Conservation (phyloP, 2,797 vertebrate genomes). For the Myiotriccus ornatus region DNA sequence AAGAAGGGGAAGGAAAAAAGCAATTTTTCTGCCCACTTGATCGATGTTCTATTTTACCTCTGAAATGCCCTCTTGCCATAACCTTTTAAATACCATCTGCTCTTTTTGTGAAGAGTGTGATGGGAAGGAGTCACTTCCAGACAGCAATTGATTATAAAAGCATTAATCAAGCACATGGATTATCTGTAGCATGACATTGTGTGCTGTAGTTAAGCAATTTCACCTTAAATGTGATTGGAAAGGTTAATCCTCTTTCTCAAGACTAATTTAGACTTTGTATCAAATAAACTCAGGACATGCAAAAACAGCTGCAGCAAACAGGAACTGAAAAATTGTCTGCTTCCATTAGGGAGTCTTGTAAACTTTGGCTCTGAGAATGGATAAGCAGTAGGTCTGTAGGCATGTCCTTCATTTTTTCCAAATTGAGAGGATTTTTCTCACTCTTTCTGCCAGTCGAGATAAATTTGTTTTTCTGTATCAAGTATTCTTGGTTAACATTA, state of each 20-base stretch:
- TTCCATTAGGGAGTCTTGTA: neutral
- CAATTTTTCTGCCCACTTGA: conserved; percentile 83
- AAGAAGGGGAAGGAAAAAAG: conserved; percentile 74
- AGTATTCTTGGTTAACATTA: neutral
- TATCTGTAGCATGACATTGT: conserved; percentile 81
- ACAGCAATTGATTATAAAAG: conserved; percentile 94
- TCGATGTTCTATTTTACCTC: conserved; percentile 88
- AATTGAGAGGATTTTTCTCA: neutral
- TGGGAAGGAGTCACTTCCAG: conserved; percentile 87
- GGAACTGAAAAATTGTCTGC: conserved; percentile 11
- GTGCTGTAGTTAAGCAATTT: conserved; percentile 78
- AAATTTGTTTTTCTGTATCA: neutral
- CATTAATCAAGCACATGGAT: conserved; percentile 96
- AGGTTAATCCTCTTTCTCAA: conserved; percentile 71
- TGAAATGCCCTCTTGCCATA: conserved; percentile 79
- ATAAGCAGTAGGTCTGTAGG: neutral
- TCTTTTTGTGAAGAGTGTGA: conserved; percentile 88
- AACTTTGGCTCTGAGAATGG: neutral
- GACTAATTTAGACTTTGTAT: conserved; percentile 62
- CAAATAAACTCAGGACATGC: conserved; percentile 3
- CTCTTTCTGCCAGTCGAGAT: neutral
- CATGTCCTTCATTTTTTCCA: neutral
- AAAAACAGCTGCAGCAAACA: conserved; percentile 53
- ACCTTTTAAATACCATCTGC: conserved; percentile 97
- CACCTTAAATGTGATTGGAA: conserved; percentile 76